phyloP scores from a whole-genome alignment of 2,113 vertebrate species.

The Scomber scombrus region DNA sequence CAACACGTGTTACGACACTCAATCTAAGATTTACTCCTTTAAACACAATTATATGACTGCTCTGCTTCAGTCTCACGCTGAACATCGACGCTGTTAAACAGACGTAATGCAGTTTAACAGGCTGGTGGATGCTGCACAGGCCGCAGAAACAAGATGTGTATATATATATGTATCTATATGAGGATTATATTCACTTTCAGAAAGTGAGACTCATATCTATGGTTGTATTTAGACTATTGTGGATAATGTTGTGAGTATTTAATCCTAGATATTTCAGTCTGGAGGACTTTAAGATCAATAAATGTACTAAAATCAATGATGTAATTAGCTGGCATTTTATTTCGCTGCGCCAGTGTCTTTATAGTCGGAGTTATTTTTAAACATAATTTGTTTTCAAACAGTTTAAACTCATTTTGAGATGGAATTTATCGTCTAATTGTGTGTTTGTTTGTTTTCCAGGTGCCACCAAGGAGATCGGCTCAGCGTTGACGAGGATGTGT shows the following conservation, averaged over 20 bases:
- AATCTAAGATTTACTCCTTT: background rate
- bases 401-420: background rate
- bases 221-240: no score
- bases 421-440: background rate
- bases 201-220: background rate
- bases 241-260: no score
- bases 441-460: constrained; percentile 70
- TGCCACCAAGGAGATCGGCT: constrained; percentile 89
- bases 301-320: no score
- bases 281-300: no score
- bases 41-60: no score
- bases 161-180: no score
- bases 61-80: background rate
- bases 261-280: no score
- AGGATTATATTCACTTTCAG: background rate
- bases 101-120: background rate
- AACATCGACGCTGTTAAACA: background rate
- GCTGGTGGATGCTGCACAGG: no score
- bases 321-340: background rate
- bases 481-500: constrained; percentile 89
- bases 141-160: background rate
- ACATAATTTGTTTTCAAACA: background rate
- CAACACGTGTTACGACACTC: constrained; percentile 22
- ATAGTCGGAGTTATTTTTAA: constrained; percentile 3
- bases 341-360: background rate